Base-by-base conservation (phyloP, 1,140 invertebrate genomes). In the Xylocopa sonorina region DNA sequence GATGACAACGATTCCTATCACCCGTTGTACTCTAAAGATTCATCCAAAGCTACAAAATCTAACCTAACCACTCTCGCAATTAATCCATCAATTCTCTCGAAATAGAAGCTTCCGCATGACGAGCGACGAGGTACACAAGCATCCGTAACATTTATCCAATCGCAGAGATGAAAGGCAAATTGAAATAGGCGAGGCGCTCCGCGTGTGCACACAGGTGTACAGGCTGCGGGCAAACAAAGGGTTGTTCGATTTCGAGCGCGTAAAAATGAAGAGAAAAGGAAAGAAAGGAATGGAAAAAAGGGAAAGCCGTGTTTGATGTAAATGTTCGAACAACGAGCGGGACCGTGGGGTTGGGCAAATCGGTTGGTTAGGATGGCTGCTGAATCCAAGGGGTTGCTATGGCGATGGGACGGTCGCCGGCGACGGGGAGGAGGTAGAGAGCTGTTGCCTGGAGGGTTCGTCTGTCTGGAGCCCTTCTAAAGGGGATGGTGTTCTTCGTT, bases 301-400 rank as follows among this genome's bases (percentile, higher is more conserved):
- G 18, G 38, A 50, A 43, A 67, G 48, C 48, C 71, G 57, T 68
- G 81, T 81, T 85, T 74, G 63, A 64, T 80, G 68, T 48, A 78
- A 80, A 82, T 85, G 81, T 51, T 74, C 57, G 57, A 84, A 55
- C 43, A 72, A 63, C 53, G 75, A 60, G 73, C 51, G 32, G 48
- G 53, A 50, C 18, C 58, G 48, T 53, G 62, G 71, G 53, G 48
- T 38, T 21, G 69, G 69, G 71, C 32, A 80, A 57, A 68, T 84
- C 78, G 84, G 82, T 85, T 79, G 84, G 83, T 86, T 87, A 81
- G 86, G 81, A 53, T 83, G 71, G 77, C 79, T 84, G 81, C 84
- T 82, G 74, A 78, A 83, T 85, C 76, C 77, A 68, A 84, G 90
- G 90, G 89, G 90, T 91, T 91, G 90, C 90, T 90, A 91, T 91